phyloP scores from a whole-genome alignment of 2,797 vertebrate species.

The Acanthis flammea region DNA sequence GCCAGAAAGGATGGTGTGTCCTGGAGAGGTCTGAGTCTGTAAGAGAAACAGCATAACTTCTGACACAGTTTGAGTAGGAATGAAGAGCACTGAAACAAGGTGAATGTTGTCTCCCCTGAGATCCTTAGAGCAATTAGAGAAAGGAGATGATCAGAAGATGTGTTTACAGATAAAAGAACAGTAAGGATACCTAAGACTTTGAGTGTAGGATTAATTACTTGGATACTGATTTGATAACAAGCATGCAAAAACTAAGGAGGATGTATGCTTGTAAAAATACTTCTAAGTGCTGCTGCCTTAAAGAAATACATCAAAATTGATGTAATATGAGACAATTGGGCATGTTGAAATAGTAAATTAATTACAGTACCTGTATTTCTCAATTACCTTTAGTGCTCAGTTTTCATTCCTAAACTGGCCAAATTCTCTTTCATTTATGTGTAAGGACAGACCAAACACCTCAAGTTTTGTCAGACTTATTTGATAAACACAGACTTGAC shows the following conservation, averaged over 20 bases:
- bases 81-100: not conserved
- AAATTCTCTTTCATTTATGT: not conserved
- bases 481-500: not conserved
- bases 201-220: constrained; percentile 63
- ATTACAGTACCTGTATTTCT: not conserved
- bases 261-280: not conserved
- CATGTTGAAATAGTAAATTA: not conserved
- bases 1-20: not conserved
- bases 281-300: not conserved
- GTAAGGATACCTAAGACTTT: not conserved
- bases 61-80: not conserved
- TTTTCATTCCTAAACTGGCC: not conserved
- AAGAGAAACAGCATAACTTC: not conserved
- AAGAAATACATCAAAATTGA: not conserved
- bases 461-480: not conserved
- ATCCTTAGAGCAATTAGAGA: constrained; percentile 47
- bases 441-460: not conserved
- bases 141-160: constrained; percentile 14
- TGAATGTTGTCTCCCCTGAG: not conserved
- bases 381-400: not conserved
- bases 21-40: not conserved
- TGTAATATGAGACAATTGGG: not conserved
- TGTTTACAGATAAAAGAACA: constrained; percentile 48
- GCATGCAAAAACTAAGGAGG: constrained; percentile 14
- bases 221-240: constrained; percentile 62